phyloP scores from a whole-genome alignment of 1,140 invertebrate genomes.

The Choristoneura fumiferana region DNA sequence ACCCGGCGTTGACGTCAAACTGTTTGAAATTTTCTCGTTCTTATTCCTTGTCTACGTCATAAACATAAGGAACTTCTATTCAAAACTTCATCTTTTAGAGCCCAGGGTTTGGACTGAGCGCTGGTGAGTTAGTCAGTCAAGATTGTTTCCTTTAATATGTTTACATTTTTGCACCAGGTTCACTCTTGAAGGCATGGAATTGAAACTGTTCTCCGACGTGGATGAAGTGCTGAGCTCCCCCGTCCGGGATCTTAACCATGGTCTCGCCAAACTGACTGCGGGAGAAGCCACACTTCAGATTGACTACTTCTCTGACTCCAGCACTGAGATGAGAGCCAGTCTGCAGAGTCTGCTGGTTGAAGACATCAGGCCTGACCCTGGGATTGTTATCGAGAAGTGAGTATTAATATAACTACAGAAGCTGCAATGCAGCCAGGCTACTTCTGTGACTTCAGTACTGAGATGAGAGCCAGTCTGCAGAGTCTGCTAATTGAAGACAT shows the following conservation, averaged over 20 bases:
- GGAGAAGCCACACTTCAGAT: constrained; percentile 83
- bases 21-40: too few relatives aligned
- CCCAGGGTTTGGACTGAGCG: too few relatives aligned
- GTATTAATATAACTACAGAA: too few relatives aligned
- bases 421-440: constrained; percentile 81
- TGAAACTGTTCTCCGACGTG: constrained; percentile 86
- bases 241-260: constrained; percentile 85
- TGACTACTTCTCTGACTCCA: constrained; percentile 84
- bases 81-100: too few relatives aligned
- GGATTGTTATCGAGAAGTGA: constrained; percentile 83
- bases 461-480: constrained; percentile 86
- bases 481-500: constrained; percentile 86
- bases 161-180: constrained; percentile 72
- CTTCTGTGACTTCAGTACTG: constrained; percentile 85
- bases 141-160: too few relatives aligned
- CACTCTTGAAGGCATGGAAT: constrained; percentile 83
- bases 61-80: too few relatives aligned
- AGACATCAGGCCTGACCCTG: constrained; percentile 85
- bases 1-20: too few relatives aligned
- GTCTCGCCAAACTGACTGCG: constrained; percentile 84
- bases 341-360: constrained; percentile 84
- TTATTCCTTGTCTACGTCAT: too few relatives aligned
- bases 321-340: constrained; percentile 85
- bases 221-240: constrained; percentile 88
- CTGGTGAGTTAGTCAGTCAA: too few relatives aligned